A percentile compares a stretch with the other conserved stretches of the same genome.
These are phyloP conservation scores for Ormyrus labotus DNA, from an alignment of 2,888 invertebrate species.

Conservation along the genomic window DNA sequence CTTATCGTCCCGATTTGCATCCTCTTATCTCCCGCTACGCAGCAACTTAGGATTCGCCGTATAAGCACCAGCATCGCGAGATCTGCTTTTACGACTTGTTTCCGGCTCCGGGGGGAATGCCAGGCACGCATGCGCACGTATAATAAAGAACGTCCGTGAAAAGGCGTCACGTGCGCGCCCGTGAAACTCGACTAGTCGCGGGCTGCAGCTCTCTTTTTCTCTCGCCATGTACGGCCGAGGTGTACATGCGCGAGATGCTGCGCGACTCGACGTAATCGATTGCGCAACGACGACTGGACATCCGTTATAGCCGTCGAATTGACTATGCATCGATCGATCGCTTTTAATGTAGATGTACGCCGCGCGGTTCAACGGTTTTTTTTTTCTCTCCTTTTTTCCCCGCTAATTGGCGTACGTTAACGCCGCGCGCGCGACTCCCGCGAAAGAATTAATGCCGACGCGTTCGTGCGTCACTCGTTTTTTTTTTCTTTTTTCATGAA, in stretches of 20 bases:
- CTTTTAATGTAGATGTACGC: background rate
- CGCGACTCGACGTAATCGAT: constrained; percentile 6
- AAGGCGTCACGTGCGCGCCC: constrained; percentile 10
- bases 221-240: background rate
- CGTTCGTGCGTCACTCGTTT: no score
- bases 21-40: no score
- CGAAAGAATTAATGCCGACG: no score
- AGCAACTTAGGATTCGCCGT: background rate
- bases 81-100: background rate
- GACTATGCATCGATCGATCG: constrained; percentile 10
- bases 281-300: constrained; percentile 9
- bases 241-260: background rate
- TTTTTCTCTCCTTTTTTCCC: background rate
- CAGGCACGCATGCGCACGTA: background rate
- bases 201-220: background rate
- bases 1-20: no score
- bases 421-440: no score
- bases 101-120: background rate
- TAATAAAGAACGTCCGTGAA: constrained; percentile 3
- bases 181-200: background rate
- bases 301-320: constrained; percentile 33
- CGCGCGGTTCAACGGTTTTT: constrained; percentile 3
- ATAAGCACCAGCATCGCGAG: background rate
- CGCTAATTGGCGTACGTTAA: no score
- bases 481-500: no score